phyloP scores from a whole-genome alignment of 2,113 vertebrate genomes.

The Gymnogyps californianus region DNA sequence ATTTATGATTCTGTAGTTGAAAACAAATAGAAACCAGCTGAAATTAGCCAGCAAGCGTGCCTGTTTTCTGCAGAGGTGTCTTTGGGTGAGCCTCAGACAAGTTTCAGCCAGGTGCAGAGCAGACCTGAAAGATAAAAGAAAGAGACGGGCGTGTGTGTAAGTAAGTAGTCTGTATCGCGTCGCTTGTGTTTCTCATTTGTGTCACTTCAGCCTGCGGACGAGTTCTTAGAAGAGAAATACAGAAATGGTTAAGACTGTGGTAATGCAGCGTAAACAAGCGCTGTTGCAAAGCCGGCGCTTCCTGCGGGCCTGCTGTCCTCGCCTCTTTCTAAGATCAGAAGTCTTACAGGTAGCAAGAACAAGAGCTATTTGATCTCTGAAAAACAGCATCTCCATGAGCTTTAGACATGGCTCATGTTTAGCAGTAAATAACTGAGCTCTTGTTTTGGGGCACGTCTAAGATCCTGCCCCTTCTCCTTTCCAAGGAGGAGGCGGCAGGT shows the following conservation, averaged over 20 bases:
- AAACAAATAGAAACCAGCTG: background rate
- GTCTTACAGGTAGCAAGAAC: background rate
- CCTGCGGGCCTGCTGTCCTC: background rate
- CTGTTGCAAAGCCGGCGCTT: background rate
- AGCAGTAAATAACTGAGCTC: background rate
- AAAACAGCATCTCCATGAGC: background rate
- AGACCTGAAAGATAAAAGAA: conserved; percentile 73
- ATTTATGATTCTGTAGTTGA: background rate
- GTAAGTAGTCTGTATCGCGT: background rate
- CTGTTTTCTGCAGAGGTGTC: conserved; percentile 1
- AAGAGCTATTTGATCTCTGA: background rate
- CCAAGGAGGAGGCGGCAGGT: background rate
- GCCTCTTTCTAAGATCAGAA: background rate
- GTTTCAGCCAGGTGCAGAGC: conserved; percentile 53
- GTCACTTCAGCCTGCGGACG: background rate
- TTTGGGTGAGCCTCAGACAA: conserved; percentile 42
- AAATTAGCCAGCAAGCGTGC: background rate
- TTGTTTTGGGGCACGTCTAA: background rate
- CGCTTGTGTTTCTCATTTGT: conserved; percentile 29
- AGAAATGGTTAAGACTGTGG: background rate
- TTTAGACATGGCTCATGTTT: background rate
- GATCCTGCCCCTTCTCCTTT: background rate
- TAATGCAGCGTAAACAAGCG: background rate
- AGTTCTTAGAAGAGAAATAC: background rate
- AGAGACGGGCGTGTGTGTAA: conserved; percentile 3